Conservation (phyloP, 1,140 invertebrate species). For the Plutomurus gul region DNA sequence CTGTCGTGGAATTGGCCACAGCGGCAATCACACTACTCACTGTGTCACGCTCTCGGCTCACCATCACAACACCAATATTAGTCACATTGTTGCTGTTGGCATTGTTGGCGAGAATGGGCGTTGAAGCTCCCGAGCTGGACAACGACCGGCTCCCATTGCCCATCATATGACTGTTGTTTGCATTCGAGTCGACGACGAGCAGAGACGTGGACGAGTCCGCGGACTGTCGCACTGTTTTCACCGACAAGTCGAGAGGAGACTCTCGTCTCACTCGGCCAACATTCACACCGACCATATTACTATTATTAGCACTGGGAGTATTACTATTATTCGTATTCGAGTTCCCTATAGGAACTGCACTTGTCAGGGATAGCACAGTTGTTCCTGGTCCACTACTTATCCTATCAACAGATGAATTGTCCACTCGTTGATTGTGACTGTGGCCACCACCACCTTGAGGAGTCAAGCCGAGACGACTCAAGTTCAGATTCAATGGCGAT, state of each 20-base stretch:
- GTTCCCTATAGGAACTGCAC: background rate
- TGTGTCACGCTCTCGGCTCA: background rate
- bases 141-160: conserved; percentile 22
- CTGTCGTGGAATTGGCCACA: conserved; percentile 48
- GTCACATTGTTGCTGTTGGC: background rate
- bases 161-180: conserved; percentile 18
- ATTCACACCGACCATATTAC: conserved; percentile 29
- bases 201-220: conserved; percentile 73
- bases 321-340: conserved; percentile 12
- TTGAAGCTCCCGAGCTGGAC: conserved; percentile 41
- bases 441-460: background rate
- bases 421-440: conserved; percentile 1
- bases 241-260: conserved; percentile 79
- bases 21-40: conserved; percentile 50
- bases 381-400: conserved; percentile 6
- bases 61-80: background rate
- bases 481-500: conserved; percentile 24
- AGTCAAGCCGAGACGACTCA: background rate
- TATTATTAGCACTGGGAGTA: conserved; percentile 16
- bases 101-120: conserved; percentile 33
- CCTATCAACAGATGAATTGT: conserved; percentile 14
- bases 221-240: conserved; percentile 81
- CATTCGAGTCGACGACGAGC: conserved; percentile 19
- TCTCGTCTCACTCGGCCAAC: conserved; percentile 60
- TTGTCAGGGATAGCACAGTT: background rate